phyloP scores from a whole-genome alignment of 2,113 vertebrate species.

The Peucedramus taeniatus region DNA sequence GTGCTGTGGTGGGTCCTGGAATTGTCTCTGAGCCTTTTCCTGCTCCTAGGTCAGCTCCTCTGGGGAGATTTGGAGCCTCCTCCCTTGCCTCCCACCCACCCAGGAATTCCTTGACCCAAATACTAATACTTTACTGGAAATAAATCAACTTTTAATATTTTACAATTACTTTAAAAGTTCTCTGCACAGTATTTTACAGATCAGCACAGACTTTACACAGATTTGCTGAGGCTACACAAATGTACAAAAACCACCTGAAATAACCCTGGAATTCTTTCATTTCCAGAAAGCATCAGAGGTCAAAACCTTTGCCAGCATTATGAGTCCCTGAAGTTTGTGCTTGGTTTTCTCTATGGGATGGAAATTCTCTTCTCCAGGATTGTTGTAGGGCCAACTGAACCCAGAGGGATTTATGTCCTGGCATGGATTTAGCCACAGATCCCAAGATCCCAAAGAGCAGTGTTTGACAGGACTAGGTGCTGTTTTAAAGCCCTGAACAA shows the following conservation, averaged over 20 bases:
- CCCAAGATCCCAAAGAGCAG: not conserved
- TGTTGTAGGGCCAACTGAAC: not conserved
- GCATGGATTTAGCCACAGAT: not conserved
- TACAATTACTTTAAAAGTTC: conserved; percentile 18
- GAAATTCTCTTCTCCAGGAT: not conserved
- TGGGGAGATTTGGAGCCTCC: rapidly evolving
- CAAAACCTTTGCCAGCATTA: not conserved
- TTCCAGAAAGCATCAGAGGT: not conserved
- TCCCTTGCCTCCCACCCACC: not conserved
- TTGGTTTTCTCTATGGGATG: not conserved
- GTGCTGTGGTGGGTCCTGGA: not conserved
- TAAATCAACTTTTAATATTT: conserved; percentile 59
- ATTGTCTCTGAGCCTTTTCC: not conserved
- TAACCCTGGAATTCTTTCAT: not conserved
- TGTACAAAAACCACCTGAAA: not conserved
- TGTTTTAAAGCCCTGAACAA: not conserved
- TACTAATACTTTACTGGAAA: not conserved
- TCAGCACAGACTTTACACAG: not conserved
- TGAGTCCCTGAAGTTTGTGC: not conserved
- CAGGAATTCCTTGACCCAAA: not conserved
- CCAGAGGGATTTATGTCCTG: not conserved
- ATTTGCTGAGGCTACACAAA: not conserved
- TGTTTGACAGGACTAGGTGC: not conserved
- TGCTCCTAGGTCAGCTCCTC: not conserved
- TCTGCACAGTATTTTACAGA: conserved; percentile 38